Base-by-base conservation (phyloP, 2,888 invertebrate genomes). In the Pristionchus mayeri region DNA sequence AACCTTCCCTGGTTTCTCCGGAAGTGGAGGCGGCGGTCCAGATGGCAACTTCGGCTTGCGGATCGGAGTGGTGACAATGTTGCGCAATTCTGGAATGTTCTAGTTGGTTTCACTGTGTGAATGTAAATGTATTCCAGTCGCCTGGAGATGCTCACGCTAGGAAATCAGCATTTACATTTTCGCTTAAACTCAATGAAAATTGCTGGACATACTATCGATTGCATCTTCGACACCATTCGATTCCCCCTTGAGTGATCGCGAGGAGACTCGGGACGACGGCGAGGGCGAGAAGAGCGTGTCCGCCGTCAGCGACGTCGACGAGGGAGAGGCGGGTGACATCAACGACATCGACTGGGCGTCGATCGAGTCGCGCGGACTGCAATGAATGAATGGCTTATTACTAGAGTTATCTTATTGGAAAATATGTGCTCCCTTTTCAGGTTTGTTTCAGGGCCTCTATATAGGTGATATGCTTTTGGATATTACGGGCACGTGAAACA, bases 291-390 rank as follows among this genome's bases (percentile, higher is more conserved):
- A 80, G 54, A 57, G 80, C 24, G 37, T 37, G 13, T 80, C 80
- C 11, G 80, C 21, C 37, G 13, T 50, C 18, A 78, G 48, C 4
- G 80, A 76, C 11, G 48, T 40, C 18, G 11, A 44, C 2, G 63
- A 82, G 11, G 81, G 81, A 82, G 81, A 63, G 4, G 44, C 63
- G 2, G 81, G 63, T 27, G 81, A 82, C 80, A 76, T 50, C 40
- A 76, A 30, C 3, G 80, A 54, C n/a, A 80, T 3, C 2, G 80
- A 80, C 30, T 80, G 80, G 21, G 81, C 40, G n/a, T 82, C 81
- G 63, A 82, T 16, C n/a, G 81, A 60, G 16, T 82, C 63, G 18
- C 63, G 81, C 4, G 81, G 81, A 30, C 81, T 82, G 63, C 2
- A 82, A 82, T 4, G 30, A 54, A 24, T 24, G 9, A 24, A 21